Evolutionary conservation across 2,113 vertebrate genomes (phyloP).

Genomic region (Gobio gobio): DNA sequence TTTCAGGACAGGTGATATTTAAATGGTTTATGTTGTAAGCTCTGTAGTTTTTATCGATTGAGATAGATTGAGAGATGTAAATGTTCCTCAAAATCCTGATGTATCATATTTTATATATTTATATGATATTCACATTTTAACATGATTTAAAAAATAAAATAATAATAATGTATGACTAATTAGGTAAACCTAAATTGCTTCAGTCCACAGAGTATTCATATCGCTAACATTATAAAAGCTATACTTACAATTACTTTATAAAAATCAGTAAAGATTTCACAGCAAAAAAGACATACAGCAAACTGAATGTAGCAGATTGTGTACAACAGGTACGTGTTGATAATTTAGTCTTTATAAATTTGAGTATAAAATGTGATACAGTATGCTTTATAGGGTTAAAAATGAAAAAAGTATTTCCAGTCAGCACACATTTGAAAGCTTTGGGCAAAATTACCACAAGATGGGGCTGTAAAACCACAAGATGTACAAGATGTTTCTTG

Average conservation of each 20-base stretch:
- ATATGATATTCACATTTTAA: neutral
- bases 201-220: neutral
- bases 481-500: neutral
- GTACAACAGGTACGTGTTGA: neutral
- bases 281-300: neutral
- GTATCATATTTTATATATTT: neutral
- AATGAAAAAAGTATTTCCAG: neutral
- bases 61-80: neutral
- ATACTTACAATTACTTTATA: neutral
- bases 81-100: neutral
- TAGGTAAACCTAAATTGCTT: neutral
- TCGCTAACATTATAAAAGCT: neutral
- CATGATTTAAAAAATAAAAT: neutral
- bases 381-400: neutral
- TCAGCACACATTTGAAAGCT: neutral
- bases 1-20: neutral
- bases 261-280: neutral
- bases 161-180: neutral
- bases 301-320: no score
- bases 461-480: constrained; percentile 27
- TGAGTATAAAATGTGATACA: neutral
- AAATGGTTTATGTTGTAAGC: neutral
- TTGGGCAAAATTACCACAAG: constrained; percentile 40
- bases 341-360: neutral
- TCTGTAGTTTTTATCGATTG: neutral